Conservation (phyloP, 2,797 vertebrate species). For the Enteromius mattozi region DNA sequence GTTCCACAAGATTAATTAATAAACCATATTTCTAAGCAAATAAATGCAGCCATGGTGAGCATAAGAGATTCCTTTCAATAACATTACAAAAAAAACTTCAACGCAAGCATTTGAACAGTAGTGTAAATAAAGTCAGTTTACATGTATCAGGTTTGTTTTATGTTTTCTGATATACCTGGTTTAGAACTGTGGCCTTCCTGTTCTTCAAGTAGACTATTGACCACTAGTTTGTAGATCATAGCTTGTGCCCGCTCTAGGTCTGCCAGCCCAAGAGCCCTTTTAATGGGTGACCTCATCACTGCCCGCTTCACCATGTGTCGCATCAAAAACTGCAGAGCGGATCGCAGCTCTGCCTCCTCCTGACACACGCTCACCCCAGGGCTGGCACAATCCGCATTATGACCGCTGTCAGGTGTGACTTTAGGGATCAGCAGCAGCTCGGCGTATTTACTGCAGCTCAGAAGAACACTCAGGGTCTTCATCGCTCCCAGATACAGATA, state of each 20-base stretch:
- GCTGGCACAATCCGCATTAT: conserved; percentile 86
- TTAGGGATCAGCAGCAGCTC: conserved; percentile 96
- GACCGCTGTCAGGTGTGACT: conserved; percentile 87
- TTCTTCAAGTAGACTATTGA: conserved; percentile 92
- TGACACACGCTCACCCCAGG: conserved; percentile 82
- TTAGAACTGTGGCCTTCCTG: conserved; percentile 84
- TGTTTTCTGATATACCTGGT: conserved; percentile 74
- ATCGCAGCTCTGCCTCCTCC: conserved; percentile 93
- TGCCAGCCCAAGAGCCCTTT: conserved; percentile 88
- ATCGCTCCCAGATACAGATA: conserved; percentile 96
- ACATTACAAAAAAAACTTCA: background rate
- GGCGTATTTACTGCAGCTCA: conserved; percentile 97
- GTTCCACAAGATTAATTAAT: background rate
- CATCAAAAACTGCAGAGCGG: conserved; percentile 96
- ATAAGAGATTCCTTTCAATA: background rate
- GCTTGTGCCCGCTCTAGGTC: conserved; percentile 96
- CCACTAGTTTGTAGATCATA: conserved; percentile 96
- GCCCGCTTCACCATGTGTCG: conserved; percentile 97
- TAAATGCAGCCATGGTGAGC: background rate
- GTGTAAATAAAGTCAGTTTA: background rate
- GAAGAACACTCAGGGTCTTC: conserved; percentile 93
- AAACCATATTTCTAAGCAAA: background rate
- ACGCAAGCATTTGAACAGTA: background rate
- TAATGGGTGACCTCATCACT: conserved; percentile 95
- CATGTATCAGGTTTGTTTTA: background rate